Evolutionary conservation across 2,797 vertebrate genomes (phyloP).

Genomic region (Enteromius mattozi): DNA sequence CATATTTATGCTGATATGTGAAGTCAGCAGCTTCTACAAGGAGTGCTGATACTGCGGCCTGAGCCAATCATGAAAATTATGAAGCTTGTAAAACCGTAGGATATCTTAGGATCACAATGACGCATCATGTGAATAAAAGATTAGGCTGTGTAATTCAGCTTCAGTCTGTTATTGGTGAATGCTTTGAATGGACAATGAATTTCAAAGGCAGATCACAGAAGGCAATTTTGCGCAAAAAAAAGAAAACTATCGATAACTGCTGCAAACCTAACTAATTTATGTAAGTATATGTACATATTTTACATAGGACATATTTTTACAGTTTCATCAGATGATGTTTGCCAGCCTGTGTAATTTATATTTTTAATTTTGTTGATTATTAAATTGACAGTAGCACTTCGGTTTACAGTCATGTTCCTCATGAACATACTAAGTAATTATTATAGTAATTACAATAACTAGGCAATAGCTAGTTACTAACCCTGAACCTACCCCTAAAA

Average conservation of each 20-base stretch:
- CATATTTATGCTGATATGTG: not conserved
- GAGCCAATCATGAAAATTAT: not conserved
- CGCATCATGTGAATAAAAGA: not conserved
- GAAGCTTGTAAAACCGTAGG: not conserved
- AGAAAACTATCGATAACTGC: not conserved
- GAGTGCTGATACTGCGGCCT: slow-evolving; percentile 29
- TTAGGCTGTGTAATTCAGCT: not conserved
- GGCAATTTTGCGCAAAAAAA: not conserved
- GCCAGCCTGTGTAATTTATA: not conserved
- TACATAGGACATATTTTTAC: not conserved
- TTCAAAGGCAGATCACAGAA: not conserved
- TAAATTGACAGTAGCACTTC: not conserved
- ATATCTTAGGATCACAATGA: slow-evolving; percentile 11
- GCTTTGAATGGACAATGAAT: not conserved
- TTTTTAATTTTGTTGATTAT: not conserved
- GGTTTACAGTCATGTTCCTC: not conserved
- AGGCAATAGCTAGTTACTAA: no score
- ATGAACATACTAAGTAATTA: not conserved
- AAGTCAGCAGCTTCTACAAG: slow-evolving; percentile 44
- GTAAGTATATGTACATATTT: not conserved
- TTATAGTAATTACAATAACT: not conserved
- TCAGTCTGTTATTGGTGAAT: not conserved
- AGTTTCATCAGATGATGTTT: not conserved
- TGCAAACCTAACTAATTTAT: not conserved
- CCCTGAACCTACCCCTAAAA: not conserved